Evolutionary conservation across 1,140 invertebrate genomes (phyloP).

Genomic region (Drosophila novamexicana): DNA sequence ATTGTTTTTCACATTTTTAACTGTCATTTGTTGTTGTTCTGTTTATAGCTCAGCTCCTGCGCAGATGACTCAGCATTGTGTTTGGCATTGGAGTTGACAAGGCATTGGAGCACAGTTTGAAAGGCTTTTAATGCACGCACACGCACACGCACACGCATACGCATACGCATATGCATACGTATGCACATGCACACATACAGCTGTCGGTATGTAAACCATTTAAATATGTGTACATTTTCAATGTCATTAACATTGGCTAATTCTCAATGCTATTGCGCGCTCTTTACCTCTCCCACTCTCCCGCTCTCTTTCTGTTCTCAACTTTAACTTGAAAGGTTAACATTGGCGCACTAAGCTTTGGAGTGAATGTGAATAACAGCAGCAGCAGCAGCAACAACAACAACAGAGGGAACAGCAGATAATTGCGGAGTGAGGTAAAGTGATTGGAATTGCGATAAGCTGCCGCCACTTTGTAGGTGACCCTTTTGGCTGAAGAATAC

Average conservation of each 20-base stretch:
- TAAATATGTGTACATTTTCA: conserved; percentile 52
- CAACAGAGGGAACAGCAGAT: conserved; percentile 41
- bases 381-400: conserved; percentile 5
- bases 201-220: conserved; percentile 12
- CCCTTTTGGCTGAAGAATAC: conserved; percentile 56
- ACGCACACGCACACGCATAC: no score
- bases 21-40: neutral
- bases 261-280: conserved; percentile 30
- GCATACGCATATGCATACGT: neutral
- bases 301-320: conserved; percentile 2
- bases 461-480: conserved; percentile 65
- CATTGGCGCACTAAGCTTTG: conserved; percentile 54
- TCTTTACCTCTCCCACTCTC: neutral
- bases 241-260: conserved; percentile 68
- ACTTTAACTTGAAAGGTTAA: conserved; percentile 50
- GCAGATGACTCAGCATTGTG: conserved; percentile 10
- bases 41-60: neutral
- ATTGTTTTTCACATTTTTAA: neutral
- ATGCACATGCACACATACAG: neutral
- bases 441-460: conserved; percentile 71
- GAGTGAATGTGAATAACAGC: conserved; percentile 27
- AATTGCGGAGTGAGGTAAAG: conserved; percentile 54
- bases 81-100: conserved; percentile 16
- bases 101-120: conserved; percentile 14
- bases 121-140: conserved; percentile 19